Conservation (phyloP, 2,797 vertebrate genomes). For the Morelia viridis region DNA sequence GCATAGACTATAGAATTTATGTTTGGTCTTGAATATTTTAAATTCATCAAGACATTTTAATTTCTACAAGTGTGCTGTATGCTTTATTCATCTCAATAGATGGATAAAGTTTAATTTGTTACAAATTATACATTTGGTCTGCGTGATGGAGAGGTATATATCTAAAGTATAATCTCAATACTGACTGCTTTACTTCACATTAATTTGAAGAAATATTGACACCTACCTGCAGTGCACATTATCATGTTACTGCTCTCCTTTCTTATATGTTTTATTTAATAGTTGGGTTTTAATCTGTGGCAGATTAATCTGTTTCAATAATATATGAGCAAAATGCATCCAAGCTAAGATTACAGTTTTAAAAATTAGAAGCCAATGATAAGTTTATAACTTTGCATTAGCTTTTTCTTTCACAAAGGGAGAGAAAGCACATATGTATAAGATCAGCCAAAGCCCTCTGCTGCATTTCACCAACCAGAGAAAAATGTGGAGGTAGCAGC, state of each 20-base stretch:
- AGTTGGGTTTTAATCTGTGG: background rate
- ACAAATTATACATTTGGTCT: background rate
- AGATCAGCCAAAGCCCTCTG: background rate
- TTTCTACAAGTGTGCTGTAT: background rate
- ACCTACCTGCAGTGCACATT: background rate
- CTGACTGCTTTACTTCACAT: background rate
- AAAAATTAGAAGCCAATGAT: background rate
- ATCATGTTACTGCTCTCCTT: background rate
- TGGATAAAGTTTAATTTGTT: background rate
- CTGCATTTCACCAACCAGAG: background rate
- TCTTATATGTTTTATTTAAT: background rate
- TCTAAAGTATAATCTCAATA: background rate
- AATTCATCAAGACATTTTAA: slow-evolving; percentile 1
- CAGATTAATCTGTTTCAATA: background rate
- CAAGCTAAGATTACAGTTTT: background rate
- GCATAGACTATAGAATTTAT: background rate
- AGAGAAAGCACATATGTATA: background rate
- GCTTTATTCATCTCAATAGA: background rate
- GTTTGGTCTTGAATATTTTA: background rate
- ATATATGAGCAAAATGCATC: background rate
- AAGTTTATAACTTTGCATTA: background rate
- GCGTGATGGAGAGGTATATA: background rate
- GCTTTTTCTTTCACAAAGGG: background rate
- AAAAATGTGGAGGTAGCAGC: background rate
- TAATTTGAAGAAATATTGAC: background rate